Base-by-base conservation (phyloP, 2,888 invertebrate genomes). In the Nomada ruficornis region DNA sequence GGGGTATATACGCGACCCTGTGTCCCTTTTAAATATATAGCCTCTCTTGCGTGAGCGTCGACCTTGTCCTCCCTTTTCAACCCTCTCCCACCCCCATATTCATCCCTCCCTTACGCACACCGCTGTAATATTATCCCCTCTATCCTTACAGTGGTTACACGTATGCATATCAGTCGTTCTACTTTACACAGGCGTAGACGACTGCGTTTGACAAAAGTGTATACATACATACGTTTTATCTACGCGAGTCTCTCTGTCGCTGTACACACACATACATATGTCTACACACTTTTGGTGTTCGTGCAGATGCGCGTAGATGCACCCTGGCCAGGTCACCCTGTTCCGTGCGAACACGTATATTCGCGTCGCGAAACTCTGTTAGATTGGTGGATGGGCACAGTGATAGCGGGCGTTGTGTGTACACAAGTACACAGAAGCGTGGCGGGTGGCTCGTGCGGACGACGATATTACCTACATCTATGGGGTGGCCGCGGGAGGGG, bases 381-480 rank as follows among this genome's bases (percentile, higher is more conserved):
- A 71, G 50, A 55, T 50, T 13, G 47, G 52, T 13, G 18, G 47
- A 62, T 29, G 42, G 44, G 50, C n/a, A n/a, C 23, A 36, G n/a
- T 68, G 77, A 81, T 79, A 79, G 73, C 65, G 18, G 23, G 20
- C 59, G 50, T 47, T 65, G 60, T 18, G 70, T 42, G n/a, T 47
- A 47, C 15, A 42, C 47, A 44, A 26, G 20, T 11, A n/a, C 71
- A 62, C 69, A 65, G 47, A 47, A 15, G 72, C 64, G 69, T 47
- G 69, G 50, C 68, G 67, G 69, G 76, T 29, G 62, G 50, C 63
- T 78, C 82, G 81, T 69, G 82, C 65, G 67, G 74, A 76, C 70
- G 80, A 67, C 74, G 82, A 88, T 90, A 91, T 90, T 90, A 89
- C 87, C 81, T 85, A 87, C 83, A 74, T 86, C 82, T 68, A 84